These are phyloP conservation scores for Lerema accius DNA, from an alignment of 1,140 invertebrate species.

Conservation along the genomic window DNA sequence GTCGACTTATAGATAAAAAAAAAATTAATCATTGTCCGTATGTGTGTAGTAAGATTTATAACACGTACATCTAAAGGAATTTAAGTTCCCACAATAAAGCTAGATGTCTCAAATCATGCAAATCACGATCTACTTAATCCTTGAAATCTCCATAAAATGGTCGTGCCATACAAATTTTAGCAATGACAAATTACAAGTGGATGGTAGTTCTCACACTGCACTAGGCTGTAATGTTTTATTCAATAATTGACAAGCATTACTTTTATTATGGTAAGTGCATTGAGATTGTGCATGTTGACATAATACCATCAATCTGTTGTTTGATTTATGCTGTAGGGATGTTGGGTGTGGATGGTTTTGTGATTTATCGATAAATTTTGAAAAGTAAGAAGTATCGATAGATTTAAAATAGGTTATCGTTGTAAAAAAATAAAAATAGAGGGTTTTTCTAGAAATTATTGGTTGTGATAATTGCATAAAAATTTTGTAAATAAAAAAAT, in stretches of 20 bases:
- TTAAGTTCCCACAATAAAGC: slow-evolving; percentile 47
- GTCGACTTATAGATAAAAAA: no score
- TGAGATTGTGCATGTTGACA: slow-evolving; percentile 76
- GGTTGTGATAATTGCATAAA: no score
- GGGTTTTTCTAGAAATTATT: no score
- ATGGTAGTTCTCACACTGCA: slow-evolving; percentile 62
- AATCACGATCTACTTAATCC: slow-evolving; percentile 50
- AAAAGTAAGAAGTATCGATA: no score
- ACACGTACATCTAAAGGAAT: no score
- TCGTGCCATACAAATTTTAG: slow-evolving; percentile 45
- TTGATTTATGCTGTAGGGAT: slow-evolving; percentile 68
- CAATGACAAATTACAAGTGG: slow-evolving; percentile 72
- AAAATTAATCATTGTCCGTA: no score
- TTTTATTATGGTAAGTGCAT: slow-evolving; percentile 75
- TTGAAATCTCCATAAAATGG: slow-evolving; percentile 56
- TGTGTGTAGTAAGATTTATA: no score
- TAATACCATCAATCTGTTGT: slow-evolving; percentile 76
- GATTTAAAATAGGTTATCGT: no score
- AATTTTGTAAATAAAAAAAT: no score
- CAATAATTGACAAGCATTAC: slow-evolving; percentile 73
- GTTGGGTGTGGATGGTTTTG: slow-evolving; percentile 29
- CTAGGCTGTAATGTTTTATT: slow-evolving; percentile 65
- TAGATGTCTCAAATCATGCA: slow-evolving; percentile 47
- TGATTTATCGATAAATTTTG: slow-evolving; percentile 39
- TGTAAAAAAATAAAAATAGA: no score